Percentiles rank a stretch among this genome's conserved stretches.
Conservation (phyloP, 2,113 vertebrate genomes). For the Leptodactylus fuscus region DNA sequence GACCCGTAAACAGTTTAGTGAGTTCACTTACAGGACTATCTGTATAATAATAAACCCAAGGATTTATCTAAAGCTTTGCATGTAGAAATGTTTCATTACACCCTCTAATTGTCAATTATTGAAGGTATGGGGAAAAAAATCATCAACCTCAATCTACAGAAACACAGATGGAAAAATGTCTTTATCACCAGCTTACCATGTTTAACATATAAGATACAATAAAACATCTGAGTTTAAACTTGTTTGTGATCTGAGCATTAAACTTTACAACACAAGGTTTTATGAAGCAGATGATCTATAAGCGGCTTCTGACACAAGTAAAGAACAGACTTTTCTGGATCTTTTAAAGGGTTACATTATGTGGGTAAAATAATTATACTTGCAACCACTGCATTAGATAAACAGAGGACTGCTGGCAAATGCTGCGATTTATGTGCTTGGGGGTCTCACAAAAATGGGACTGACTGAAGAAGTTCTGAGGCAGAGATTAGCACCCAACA, state of each 20-base stretch:
- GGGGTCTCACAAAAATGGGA: slow-evolving; percentile 8
- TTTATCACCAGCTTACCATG: too few species aligned
- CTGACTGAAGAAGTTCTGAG: slow-evolving; percentile 43
- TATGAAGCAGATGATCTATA: neutral
- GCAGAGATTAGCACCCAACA: slow-evolving; percentile 56
- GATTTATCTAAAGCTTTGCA: too few species aligned
- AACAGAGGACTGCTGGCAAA: slow-evolving; percentile 30
- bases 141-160: neutral
- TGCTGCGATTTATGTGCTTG: slow-evolving; percentile 40
- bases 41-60: too few species aligned
- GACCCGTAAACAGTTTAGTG: too few species aligned
- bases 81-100: too few species aligned
- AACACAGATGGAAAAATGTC: neutral
- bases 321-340: neutral
- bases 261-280: too few species aligned
- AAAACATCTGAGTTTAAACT: too few species aligned
- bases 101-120: too few species aligned
- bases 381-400: slow-evolving; percentile 24
- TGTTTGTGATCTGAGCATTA: neutral
- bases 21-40: too few species aligned
- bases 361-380: neutral
- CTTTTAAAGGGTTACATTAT: neutral
- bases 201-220: too few species aligned
- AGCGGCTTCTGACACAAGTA: too few species aligned
- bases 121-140: neutral